Evolutionary conservation across 2,113 vertebrate genomes (phyloP), one percentile per base, ranked within the genome.

Genomic region (Sitta europaea): DNA sequence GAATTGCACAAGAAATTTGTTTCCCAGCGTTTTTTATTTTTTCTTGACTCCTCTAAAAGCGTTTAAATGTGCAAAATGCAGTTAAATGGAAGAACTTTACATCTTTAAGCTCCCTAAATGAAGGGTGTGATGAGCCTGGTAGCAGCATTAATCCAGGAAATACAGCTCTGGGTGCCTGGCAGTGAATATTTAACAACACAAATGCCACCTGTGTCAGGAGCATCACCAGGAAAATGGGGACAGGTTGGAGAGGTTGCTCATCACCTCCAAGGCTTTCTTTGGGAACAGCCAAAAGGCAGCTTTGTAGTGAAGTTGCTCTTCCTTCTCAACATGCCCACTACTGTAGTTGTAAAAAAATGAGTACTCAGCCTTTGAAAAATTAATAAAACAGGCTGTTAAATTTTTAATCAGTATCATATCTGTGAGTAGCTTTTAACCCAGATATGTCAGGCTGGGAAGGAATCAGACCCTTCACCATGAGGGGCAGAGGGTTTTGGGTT

Each of bases 401-500:
- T 93, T 90, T 92, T 97, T 97, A 83, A 97, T 96, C 33, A 53
- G 62, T 72, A 50, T 91, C 67, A 18, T 75, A 29, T 92, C 73
- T 77, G 40, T 55, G 76, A 91, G 83, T 51, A 58, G 79, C 78
- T 94, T 78, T 94, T 97, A 97, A 91, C 96, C 96, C 87, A 97
- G 91, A 94, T 97, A 8, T 91, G 87, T 93, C 96, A 62, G 21
- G 66, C 62, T 55, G 53, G 25, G 86, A n/a, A 86, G 42, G 35
- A 40, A 51, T 12, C 59, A 78, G 73, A 42, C 53, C 63, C 58
- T 67, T 58, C 66, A 78, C 75, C 2, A 0, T 11, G 70, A 13
- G 73, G 38, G 84, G 85, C 36, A 9, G 5, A 7, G n/a, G 40
- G 29, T 20, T 47, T 72, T 67, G 76, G 55, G 27, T 45, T 88